Percentiles rank a stretch among this genome's conserved stretches.
phyloP scores from a whole-genome alignment of 1,140 invertebrate genomes.

The Drosophila bipectinata region DNA sequence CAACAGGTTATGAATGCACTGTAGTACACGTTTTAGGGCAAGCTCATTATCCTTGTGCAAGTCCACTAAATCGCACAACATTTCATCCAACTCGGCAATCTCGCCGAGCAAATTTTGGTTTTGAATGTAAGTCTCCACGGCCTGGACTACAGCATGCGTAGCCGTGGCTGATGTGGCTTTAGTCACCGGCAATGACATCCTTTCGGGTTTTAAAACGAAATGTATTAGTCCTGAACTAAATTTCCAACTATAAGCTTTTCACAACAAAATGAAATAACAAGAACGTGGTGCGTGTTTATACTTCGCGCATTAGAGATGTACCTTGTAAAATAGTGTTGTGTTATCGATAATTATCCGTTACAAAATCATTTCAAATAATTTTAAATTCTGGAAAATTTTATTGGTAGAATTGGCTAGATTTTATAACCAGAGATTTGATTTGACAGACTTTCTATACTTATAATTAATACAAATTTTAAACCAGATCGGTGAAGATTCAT shows the following conservation, averaged over 20 bases:
- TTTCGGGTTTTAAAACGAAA: not conserved
- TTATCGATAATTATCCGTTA: not conserved
- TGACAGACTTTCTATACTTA: not conserved
- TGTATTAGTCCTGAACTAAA: not conserved
- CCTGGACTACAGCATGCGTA: conserved; percentile 62
- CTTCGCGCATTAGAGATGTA: not conserved
- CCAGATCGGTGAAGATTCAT: not conserved
- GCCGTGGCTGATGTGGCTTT: conserved; percentile 53
- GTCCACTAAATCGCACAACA: conserved; percentile 56
- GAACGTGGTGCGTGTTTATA: conserved; percentile 7
- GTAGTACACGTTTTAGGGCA: conserved; percentile 54
- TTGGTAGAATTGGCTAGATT: not conserved
- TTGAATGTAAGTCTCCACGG: conserved; percentile 58
- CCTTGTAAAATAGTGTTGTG: not conserved
- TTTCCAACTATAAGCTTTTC: conserved; percentile 3
- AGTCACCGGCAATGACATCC: conserved; percentile 55
- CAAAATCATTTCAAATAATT: not conserved
- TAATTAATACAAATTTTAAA: not conserved
- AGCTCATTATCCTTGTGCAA: conserved; percentile 56
- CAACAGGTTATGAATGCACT: conserved; percentile 59
- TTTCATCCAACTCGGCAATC: conserved; percentile 62
- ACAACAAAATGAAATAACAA: conserved; percentile 15
- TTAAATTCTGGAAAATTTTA: too few relatives aligned
- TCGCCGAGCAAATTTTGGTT: conserved; percentile 69
- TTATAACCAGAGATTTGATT: not conserved